Percentiles rank a stretch among this genome's conserved stretches.
These are phyloP conservation scores for Neelides folsomi DNA, from an alignment of 2,888 invertebrate genomes.

Conservation along the genomic window DNA sequence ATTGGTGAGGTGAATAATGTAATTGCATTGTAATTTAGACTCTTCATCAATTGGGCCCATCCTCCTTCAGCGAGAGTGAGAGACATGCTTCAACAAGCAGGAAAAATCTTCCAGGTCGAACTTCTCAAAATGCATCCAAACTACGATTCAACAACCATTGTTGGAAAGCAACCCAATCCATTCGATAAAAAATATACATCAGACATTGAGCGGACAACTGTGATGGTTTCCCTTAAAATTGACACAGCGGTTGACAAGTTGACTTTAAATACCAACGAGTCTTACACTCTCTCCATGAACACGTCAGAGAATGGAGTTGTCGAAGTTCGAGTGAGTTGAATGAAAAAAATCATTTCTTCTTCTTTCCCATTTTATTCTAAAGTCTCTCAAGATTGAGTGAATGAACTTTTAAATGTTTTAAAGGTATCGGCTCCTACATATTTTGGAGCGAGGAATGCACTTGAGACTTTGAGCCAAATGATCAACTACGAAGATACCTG, in stretches of 20 bases:
- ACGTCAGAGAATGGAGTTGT: slow-evolving; percentile 32
- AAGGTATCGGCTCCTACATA: slow-evolving; percentile 39
- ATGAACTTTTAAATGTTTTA: neutral
- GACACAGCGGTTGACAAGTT: slow-evolving; percentile 30
- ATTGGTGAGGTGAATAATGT: too few species aligned
- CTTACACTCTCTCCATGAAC: slow-evolving; percentile 30
- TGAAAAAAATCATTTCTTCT: too few species aligned
- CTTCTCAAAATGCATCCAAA: slow-evolving; percentile 31
- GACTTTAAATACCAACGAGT: slow-evolving; percentile 30
- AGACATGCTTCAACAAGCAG: slow-evolving; percentile 33
- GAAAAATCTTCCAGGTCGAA: slow-evolving; percentile 32
- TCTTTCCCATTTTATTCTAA: neutral
- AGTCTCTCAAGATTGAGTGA: neutral
- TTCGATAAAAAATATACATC: slow-evolving; percentile 32
- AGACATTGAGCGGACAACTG: slow-evolving; percentile 31
- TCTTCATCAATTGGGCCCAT: slow-evolving; percentile 33
- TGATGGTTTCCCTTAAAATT: slow-evolving; percentile 32
- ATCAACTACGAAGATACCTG: slow-evolving; percentile 40
- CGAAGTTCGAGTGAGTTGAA: slow-evolving; percentile 29
- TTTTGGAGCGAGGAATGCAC: slow-evolving; percentile 60
- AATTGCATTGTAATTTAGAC: slow-evolving; percentile 11
- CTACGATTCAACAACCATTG: slow-evolving; percentile 22
- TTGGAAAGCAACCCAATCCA: slow-evolving; percentile 32
- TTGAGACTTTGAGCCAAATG: slow-evolving; percentile 63
- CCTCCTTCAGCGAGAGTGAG: slow-evolving; percentile 30